Conservation (phyloP, 2,113 vertebrate genomes). For the Hirundichthys speculiger region DNA sequence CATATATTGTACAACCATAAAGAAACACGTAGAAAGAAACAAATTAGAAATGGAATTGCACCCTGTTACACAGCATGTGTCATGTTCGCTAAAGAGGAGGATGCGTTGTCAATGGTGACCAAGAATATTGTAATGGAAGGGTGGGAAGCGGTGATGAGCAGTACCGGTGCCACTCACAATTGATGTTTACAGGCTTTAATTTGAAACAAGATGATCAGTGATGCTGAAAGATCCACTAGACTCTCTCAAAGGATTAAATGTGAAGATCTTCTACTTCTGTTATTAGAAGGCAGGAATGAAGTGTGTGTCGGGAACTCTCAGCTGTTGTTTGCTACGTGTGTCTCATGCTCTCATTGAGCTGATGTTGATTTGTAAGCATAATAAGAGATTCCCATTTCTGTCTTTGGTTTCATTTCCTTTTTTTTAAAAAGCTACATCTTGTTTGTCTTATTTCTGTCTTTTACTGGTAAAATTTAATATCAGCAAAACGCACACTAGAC, state of each 20-base stretch:
- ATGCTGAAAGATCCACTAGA: conserved; percentile 26
- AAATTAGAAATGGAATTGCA: conserved; percentile 11
- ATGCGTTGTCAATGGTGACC: conserved; percentile 18
- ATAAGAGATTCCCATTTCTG: conserved; percentile 6
- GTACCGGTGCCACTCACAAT: conserved; percentile 11
- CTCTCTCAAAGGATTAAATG: conserved; percentile 35
- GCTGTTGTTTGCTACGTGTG: background rate
- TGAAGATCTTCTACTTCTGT: conserved; percentile 6
- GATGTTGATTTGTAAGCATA: conserved; percentile 11
- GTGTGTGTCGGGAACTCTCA: conserved; percentile 5
- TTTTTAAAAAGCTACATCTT: conserved; percentile 19
- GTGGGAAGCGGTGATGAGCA: conserved; percentile 24
- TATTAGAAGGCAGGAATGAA: conserved; percentile 28
- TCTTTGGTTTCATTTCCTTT: background rate
- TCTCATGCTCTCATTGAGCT: conserved; percentile 8
- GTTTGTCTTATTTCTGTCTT: conserved; percentile 12
- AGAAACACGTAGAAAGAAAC: background rate
- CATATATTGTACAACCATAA: background rate
- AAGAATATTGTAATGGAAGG: conserved; percentile 14
- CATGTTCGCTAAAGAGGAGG: conserved; percentile 18
- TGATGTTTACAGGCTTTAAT: conserved; percentile 13
- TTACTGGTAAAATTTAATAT: conserved; percentile 12
- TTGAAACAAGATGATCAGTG: conserved; percentile 30
- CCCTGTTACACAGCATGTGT: conserved; percentile 1
- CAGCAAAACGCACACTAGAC: conserved; percentile 25